These are phyloP conservation scores for Hydrozoanthus tunicans DNA, from an alignment of 64 coral and sea anemone genomes.

Conservation along the genomic window DNA sequence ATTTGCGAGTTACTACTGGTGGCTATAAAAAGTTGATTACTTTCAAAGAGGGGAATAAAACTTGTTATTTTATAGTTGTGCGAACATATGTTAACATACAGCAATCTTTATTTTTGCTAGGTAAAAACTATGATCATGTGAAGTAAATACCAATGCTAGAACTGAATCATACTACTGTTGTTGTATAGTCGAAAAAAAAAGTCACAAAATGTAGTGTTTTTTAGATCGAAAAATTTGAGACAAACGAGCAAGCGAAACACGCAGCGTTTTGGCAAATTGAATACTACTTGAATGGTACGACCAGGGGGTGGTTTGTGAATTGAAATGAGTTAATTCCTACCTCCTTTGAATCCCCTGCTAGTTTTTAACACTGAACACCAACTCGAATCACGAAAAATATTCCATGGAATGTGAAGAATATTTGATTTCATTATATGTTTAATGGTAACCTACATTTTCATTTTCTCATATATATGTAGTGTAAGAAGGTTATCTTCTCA, in stretches of 20 bases:
- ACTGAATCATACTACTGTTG: too few species aligned
- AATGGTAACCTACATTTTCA: background rate
- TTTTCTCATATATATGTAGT: constrained; percentile 7
- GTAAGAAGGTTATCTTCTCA: background rate
- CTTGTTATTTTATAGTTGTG: background rate
- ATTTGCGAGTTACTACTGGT: background rate
- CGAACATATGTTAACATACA: too few species aligned
- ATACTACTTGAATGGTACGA: constrained; percentile 15
- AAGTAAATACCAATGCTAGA: background rate
- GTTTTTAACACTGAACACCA: background rate
- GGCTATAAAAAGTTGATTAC: background rate
- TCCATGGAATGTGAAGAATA: constrained; percentile 12
- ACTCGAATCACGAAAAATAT: constrained; percentile 48
- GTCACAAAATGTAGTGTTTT: too few species aligned
- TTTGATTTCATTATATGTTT: constrained; percentile 34
- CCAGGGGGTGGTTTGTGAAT: constrained; percentile 29
- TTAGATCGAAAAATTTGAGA: too few species aligned
- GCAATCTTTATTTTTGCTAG: too few species aligned
- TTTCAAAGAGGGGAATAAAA: background rate
- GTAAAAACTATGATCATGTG: background rate
- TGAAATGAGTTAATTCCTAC: constrained; percentile 14
- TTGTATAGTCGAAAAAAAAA: too few species aligned
- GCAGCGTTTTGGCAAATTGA: background rate
- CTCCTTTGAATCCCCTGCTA: background rate
- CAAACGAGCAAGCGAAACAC: too few species aligned